These are phyloP conservation scores for Biston betularia DNA, from an alignment of 2,888 invertebrate genomes.

Conservation along the genomic window DNA sequence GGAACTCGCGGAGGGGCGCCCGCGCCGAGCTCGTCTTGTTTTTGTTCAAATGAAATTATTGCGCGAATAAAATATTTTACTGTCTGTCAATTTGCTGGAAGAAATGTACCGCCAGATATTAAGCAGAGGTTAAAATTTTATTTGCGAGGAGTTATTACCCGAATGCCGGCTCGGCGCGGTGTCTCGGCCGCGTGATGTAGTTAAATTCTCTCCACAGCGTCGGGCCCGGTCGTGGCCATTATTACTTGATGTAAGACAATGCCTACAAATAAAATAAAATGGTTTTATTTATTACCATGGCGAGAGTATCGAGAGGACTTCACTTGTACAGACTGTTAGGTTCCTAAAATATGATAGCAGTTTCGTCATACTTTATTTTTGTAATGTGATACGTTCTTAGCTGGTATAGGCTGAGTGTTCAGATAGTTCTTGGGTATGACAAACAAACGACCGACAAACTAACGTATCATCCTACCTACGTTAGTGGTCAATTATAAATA, in stretches of 20 bases:
- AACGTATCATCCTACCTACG: too few species aligned
- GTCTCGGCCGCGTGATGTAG: conserved; percentile 59
- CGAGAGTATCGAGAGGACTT: conserved; percentile 50
- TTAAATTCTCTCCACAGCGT: conserved; percentile 68
- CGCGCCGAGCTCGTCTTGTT: conserved; percentile 63
- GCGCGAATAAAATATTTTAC: conserved; percentile 84
- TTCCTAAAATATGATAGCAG: conserved; percentile 32
- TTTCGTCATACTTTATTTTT: conserved; percentile 7
- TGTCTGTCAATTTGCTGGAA: conserved; percentile 83
- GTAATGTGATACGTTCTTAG: neutral
- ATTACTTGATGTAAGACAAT: conserved; percentile 76
- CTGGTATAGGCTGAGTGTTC: too few species aligned
- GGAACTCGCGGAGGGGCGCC: conserved; percentile 68
- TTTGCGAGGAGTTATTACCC: conserved; percentile 75
- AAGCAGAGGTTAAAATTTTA: conserved; percentile 85
- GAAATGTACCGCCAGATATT: conserved; percentile 77
- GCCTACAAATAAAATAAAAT: conserved; percentile 75
- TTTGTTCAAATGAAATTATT: conserved; percentile 85
- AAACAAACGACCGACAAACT: too few species aligned
- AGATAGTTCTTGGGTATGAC: too few species aligned
- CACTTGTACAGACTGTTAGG: conserved; percentile 47
- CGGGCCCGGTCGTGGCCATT: conserved; percentile 66
- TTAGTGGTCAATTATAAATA: too few species aligned
- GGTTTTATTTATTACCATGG: conserved; percentile 69
- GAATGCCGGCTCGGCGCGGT: conserved; percentile 56